Conservation (phyloP, 1,140 invertebrate species). For the Chironomus striatipennis region DNA sequence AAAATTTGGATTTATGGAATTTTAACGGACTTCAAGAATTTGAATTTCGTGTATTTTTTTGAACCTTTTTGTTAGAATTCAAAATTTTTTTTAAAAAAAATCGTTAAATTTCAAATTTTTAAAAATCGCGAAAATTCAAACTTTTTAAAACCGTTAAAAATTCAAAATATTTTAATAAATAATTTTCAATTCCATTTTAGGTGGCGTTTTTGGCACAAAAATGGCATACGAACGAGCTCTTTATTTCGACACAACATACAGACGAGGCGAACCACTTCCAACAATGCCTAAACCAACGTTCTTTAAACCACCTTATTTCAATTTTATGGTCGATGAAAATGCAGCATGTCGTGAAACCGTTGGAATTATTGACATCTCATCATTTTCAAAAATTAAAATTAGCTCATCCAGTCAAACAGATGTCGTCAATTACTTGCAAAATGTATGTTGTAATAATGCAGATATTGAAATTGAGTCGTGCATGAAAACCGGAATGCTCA, state of each 20-base stretch:
- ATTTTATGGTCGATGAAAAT: conserved; percentile 66
- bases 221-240: conserved; percentile 78
- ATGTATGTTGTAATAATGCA: conserved; percentile 67
- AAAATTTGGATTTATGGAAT: too few relatives aligned
- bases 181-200: conserved; percentile 34
- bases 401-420: conserved; percentile 54
- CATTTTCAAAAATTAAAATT: conserved; percentile 75
- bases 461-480: conserved; percentile 63
- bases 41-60: too few relatives aligned
- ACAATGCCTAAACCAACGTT: conserved; percentile 51
- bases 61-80: too few relatives aligned
- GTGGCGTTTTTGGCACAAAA: conserved; percentile 72
- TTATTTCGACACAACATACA: conserved; percentile 49
- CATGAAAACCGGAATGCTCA: conserved; percentile 75
- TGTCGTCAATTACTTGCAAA: conserved; percentile 61
- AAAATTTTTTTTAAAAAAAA: too few relatives aligned
- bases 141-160: too few relatives aligned
- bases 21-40: too few relatives aligned
- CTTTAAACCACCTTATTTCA: conserved; percentile 69
- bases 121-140: too few relatives aligned
- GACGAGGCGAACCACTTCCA: conserved; percentile 34
- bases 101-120: too few relatives aligned
- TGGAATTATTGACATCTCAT: conserved; percentile 76
- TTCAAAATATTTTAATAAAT: too few relatives aligned
- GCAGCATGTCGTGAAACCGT: conserved; percentile 68